A percentile compares a stretch with the other conserved stretches of the same genome.
Conservation (phyloP, 2,113 vertebrate genomes). For the Festucalex cinctus region DNA sequence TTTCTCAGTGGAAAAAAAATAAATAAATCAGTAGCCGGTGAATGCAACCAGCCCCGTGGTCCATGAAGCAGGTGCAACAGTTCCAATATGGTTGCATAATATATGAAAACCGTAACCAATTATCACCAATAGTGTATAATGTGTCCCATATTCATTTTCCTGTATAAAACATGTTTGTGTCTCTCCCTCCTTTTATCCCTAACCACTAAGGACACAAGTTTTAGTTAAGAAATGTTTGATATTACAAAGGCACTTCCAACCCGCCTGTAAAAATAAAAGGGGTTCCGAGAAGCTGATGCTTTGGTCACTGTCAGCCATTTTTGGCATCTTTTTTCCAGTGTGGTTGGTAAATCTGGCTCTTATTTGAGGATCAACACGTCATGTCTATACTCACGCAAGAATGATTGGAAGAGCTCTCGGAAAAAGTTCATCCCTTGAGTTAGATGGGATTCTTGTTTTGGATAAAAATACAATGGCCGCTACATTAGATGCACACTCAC, state of each 20-base stretch:
- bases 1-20: too few relatives aligned
- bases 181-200: conserved; percentile 22
- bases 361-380: conserved; percentile 60
- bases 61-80: too few relatives aligned
- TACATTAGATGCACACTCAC: not conserved
- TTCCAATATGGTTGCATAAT: too few relatives aligned
- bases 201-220: conserved; percentile 41
- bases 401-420: conserved; percentile 53
- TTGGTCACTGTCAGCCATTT: conserved; percentile 53
- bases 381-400: conserved; percentile 53
- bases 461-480: not conserved
- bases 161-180: conserved; percentile 49
- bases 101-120: too few relatives aligned
- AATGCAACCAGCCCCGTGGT: too few relatives aligned
- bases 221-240: conserved; percentile 69
- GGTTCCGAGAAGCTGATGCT: conserved; percentile 65
- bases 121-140: too few relatives aligned
- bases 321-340: conserved; percentile 59
- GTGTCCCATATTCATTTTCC: conserved; percentile 53
- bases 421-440: conserved; percentile 61
- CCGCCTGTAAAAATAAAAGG: conserved; percentile 68
- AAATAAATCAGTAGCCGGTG: too few relatives aligned
- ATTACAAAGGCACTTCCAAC: conserved; percentile 67
- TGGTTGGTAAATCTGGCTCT: conserved; percentile 64
- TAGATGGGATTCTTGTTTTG: conserved; percentile 36